Base-by-base conservation (phyloP, 2,797 vertebrate genomes). In the Coendou prehensilis region DNA sequence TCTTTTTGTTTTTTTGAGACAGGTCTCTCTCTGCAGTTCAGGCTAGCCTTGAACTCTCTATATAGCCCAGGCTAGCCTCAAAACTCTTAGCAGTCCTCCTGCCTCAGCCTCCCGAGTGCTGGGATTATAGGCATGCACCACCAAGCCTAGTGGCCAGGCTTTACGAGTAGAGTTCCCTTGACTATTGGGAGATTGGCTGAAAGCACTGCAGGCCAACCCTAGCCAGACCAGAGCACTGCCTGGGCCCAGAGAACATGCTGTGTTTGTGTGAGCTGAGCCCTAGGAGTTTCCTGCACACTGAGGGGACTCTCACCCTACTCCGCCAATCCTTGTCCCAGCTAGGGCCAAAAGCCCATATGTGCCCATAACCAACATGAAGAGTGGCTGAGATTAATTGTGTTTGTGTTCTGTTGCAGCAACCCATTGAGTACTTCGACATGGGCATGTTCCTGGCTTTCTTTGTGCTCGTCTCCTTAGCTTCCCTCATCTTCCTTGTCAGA, bases 381-480 rank as follows among this genome's bases (percentile, higher is more conserved):
- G 50, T 80, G 90, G 11, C 92, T 30, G 63, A 95, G 93, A 69
- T 56, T 96, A 81, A 87, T 2, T 17, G 5, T 76, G 17, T 86
- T 50, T 94, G 61, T 97, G 92, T 97, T 69, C 97, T 96, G 83
- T 98, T 98, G 87, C 98, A 99, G 99, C 99, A 99, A 99, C 99
- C 99, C 73, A 99, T 99, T 0, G 99, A 99, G 85, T 99, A 99
- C 98, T 99, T 99, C 30, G 99, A 99, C 98, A 99, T 99, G 99
- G 99, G 99, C 63, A 99, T 99, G 98, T 99, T 99, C 98, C 98
- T 99, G 98, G 99, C 99, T 15, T 99, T 99, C 98, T 99, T 99
- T 41, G 99, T 99, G 91, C 99, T 99, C 33, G 99, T 99, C 92
- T 99, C 99, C 92, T 98, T 99, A 93, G 99, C 99, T 85, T 99